A percentile compares a stretch with the other conserved stretches of the same genome.
phyloP scores from a whole-genome alignment of 1,140 invertebrate species.

The Brachionus asplanchnoidis region DNA sequence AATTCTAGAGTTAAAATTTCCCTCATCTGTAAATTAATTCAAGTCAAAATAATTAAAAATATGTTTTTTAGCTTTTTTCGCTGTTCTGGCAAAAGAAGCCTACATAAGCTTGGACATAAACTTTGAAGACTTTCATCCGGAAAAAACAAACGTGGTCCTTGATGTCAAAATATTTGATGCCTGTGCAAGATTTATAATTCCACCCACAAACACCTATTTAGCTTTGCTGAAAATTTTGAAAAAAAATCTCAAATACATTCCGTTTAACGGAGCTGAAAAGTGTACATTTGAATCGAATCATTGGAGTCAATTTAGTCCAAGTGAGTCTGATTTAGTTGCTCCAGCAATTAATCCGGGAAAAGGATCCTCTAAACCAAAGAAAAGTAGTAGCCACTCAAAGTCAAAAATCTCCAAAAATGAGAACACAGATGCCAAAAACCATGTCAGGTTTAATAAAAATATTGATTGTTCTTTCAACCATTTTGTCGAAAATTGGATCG shows the following conservation, averaged over 20 bases:
- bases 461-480: not conserved
- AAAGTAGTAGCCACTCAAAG: not conserved
- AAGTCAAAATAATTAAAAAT: not conserved
- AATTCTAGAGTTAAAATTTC: no score
- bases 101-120: constrained; percentile 45
- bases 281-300: not conserved
- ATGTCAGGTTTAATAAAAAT: constrained; percentile 30
- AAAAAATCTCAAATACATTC: constrained; percentile 35
- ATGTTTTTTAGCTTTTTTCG: constrained; percentile 38
- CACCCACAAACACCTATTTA: constrained; percentile 15
- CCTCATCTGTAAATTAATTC: no score
- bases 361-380: not conserved
- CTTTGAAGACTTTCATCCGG: constrained; percentile 48
- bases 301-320: constrained; percentile 26
- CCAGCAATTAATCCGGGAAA: not conserved
- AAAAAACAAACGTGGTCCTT: constrained; percentile 44
- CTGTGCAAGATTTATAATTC: constrained; percentile 43
- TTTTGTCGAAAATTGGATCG: constrained; percentile 33
- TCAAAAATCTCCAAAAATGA: constrained; percentile 11
- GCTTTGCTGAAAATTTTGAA: constrained; percentile 23
- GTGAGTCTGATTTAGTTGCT: not conserved
- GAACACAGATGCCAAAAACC: not conserved
- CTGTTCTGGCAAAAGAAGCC: constrained; percentile 48
- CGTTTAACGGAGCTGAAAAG: not conserved
- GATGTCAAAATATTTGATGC: constrained; percentile 46